phyloP scores from a whole-genome alignment of 64 coral and sea anemone species.

The Anthopleura sola region DNA sequence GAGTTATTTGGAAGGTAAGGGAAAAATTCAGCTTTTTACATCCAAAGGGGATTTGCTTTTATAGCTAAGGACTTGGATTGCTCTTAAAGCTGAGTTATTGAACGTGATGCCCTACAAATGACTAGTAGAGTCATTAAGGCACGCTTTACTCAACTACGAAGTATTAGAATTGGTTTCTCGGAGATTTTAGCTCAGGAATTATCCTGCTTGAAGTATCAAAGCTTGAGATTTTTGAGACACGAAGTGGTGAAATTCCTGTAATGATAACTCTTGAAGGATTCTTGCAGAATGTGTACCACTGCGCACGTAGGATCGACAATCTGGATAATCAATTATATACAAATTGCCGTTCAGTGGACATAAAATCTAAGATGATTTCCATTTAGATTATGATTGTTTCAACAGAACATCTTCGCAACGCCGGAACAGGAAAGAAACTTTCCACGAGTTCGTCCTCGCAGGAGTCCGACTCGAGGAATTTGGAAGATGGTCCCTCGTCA shows the following conservation, averaged over 20 bases:
- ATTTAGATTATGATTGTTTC: constrained; percentile 36
- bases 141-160: neutral
- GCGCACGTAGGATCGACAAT: neutral
- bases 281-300: neutral
- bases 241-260: neutral
- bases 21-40: neutral
- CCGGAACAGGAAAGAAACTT: constrained; percentile 85
- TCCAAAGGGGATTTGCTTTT: neutral
- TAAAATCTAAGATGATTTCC: constrained; percentile 20
- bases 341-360: neutral
- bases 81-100: neutral
- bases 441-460: constrained; percentile 34
- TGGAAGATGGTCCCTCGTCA: neutral
- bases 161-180: neutral
- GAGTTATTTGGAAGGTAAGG: constrained; percentile 25
- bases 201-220: neutral
- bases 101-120: neutral
- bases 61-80: neutral
- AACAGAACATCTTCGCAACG: constrained; percentile 93
- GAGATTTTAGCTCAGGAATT: neutral
- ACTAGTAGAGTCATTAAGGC: neutral
- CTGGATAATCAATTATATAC: neutral
- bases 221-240: neutral
- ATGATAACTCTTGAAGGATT: neutral
- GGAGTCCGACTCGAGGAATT: neutral